Base-by-base conservation (phyloP, 2,797 vertebrate genomes). In the Balearica regulorum region DNA sequence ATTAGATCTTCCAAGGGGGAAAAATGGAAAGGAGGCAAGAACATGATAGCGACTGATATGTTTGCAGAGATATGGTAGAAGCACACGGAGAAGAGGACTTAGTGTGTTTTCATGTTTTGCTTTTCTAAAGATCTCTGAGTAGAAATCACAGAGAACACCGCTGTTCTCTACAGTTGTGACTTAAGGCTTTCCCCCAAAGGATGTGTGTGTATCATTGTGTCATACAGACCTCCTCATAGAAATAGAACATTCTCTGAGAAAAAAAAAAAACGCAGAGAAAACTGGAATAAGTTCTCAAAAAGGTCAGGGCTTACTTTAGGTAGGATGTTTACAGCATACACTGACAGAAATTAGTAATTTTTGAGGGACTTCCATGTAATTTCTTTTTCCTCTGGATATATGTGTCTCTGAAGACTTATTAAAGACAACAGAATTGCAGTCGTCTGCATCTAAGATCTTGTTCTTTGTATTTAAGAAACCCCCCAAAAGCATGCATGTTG, bases 41-140 rank as follows among this genome's bases (percentile, higher is more conserved):
- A 62, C 66, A 77, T 58, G 2, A 57, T 69, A 54, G 46, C 10
- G 26, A 64, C 20, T 37, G 46, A 64, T 82, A 16, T 20, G 6
- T 58, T 89, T 61, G 46, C n/a, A 55, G 13, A 81, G 41, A 57
- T 51, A 73, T 2, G 13, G 31, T 35, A 82, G 31, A 85, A 51
- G 11, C 22, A 65, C 17, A 60, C 82, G 73, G 53, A 75, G 37
- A 71, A 87, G 6, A 26, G 5, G 18, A 8, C 11, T 62, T 72
- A 11, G 12, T 54, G 10, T 62, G 11, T 75, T 83, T 69, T 43
- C 31, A 25, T 53, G 11, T n/a, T 79, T 80, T 83, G 5, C 10
- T 77, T 95, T 88, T 69, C 44, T 85, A 33, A 87, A 91, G 46
- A 46, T 61, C 21, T 93, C 39, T 15, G 10, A 64, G 15, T 37